Evolutionary conservation across 2,888 invertebrate species (phyloP), one percentile per base, ranked within the genome.

Genomic region (Tenthredo amoena): DNA sequence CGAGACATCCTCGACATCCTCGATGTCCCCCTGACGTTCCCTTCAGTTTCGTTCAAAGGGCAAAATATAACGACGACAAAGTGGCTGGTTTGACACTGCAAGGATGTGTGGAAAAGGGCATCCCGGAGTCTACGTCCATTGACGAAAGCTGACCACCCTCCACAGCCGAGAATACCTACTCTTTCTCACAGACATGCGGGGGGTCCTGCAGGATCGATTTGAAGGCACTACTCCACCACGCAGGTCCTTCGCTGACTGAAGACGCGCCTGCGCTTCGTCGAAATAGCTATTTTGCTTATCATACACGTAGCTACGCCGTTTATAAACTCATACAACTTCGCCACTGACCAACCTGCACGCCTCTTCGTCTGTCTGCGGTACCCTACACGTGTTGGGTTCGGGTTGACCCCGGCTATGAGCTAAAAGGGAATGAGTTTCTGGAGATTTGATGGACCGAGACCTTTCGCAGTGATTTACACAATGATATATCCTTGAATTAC

Each of bases 151-250:
- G 87, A 86, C 88, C 88, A 86, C 50, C 85, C 85, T 85, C 79
- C 72, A 71, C 84, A 87, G 87, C 86, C 86, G 86, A 86, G 86
- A 84, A 79, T 85, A 86, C 47, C 47, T 47, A 47, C 87, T 84
- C 85, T 83, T 87, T 87, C 88, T 88, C 88, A 88, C 88, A 87
- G 87, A 87, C 88, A 88, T 88, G 68, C 47, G 87, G 86, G 87
- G 87, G 88, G 88, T 87, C 86, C 87, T 87, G 88, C 86, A 89
- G 89, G 88, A 89, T 89, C 90, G 89, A 90, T 88, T 88, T 88
- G 86, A 72, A 88, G 88, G 87, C 86, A 87, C 86, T 85, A 85
- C 85, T 81, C 84, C 86, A 81, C 68, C 83, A 83, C 83, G 83
- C 83, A 83, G 83, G 83, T 83, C 86, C 86, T 68, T 37, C 85